Base-by-base conservation (phyloP, 2,888 invertebrate species). In the Neelides folsomi region DNA sequence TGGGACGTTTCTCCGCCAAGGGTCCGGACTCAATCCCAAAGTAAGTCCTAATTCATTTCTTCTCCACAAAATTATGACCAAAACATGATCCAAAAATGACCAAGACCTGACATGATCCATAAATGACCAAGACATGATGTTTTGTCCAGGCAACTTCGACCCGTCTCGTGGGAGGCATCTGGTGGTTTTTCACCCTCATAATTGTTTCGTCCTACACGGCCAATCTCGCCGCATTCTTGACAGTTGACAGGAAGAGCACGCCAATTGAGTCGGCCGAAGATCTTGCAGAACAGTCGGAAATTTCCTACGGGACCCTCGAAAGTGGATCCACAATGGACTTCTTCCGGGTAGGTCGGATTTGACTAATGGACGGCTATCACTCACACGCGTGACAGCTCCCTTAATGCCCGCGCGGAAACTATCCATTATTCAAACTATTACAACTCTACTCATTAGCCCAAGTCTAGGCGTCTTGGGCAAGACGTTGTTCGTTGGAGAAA, bases 111-210 rank as follows among this genome's bases (percentile, higher is more conserved):
- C 7, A 7, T 27, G 43, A 4, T n/a, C n/a, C n/a, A n/a, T n/a
- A 7, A 27, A 27, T 27, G 27, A 27, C 4, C 27, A 27, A 5
- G 27, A 27, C 27, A 27, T 27, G 27, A 5, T 27, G 27, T 27
- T 27, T 27, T 27, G 27, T 47, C 13, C 67, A 88, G 87, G 87
- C 88, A 2, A 86, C 87, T 2, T 88, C 88, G 5, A 97, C 97
- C 1, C 76, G 97, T 49, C 88, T 97, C 60, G 93, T 97, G 6
- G 93, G 94, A 9, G 93, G 87, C 0, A 88, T 90, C 66, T 98
- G 97, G 97, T 98, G 97, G 94, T 97, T 98, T 75, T 98, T 98
- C 73, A 97, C 95, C 0, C 78, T 98, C 39, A 97, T 98, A 70
- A 93, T 97, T 69, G 88, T 97, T 57, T 93, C 94, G 0, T 95